phyloP scores from a whole-genome alignment of 2,113 vertebrate species.

The Phaethon lepturus region DNA sequence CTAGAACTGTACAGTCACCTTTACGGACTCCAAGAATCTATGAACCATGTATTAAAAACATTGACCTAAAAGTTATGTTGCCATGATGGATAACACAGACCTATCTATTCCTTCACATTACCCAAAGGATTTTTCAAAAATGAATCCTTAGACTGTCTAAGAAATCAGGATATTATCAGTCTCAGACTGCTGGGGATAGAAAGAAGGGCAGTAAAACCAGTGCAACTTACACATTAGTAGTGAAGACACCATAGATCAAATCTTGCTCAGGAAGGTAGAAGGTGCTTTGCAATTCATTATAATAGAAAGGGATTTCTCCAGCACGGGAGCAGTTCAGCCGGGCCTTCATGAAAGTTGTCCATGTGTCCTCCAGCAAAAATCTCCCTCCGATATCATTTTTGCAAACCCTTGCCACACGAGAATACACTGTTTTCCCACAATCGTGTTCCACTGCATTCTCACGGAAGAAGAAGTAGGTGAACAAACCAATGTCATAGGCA shows the following conservation, averaged over 20 bases:
- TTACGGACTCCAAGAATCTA: not conserved
- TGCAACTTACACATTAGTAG: conserved; percentile 88
- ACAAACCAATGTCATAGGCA: conserved; percentile 88
- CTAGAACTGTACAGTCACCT: not conserved
- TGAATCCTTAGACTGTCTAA: not conserved
- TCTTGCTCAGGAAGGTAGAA: conserved; percentile 90
- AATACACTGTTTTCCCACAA: conserved; percentile 89
- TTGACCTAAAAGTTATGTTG: not conserved
- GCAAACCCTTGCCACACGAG: conserved; percentile 88
- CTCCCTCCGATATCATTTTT: conserved; percentile 89
- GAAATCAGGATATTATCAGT: not conserved
- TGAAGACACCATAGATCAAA: conserved; percentile 90
- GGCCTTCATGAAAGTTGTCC: conserved; percentile 92
- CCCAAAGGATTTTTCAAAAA: not conserved
- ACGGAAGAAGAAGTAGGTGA: conserved; percentile 89
- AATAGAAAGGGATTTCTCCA: conserved; percentile 90
- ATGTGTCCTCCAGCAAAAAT: conserved; percentile 90
- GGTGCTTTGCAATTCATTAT: conserved; percentile 90
- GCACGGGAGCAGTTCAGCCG: conserved; percentile 89
- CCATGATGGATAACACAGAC: not conserved
- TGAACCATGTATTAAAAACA: not conserved
- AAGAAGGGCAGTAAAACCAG: not conserved
- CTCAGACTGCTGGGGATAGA: not conserved
- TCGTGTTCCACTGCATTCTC: conserved; percentile 90
- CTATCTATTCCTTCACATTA: not conserved